These are phyloP conservation scores for Galbula dea DNA, from an alignment of 2,113 vertebrate genomes.

Conservation along the genomic window DNA sequence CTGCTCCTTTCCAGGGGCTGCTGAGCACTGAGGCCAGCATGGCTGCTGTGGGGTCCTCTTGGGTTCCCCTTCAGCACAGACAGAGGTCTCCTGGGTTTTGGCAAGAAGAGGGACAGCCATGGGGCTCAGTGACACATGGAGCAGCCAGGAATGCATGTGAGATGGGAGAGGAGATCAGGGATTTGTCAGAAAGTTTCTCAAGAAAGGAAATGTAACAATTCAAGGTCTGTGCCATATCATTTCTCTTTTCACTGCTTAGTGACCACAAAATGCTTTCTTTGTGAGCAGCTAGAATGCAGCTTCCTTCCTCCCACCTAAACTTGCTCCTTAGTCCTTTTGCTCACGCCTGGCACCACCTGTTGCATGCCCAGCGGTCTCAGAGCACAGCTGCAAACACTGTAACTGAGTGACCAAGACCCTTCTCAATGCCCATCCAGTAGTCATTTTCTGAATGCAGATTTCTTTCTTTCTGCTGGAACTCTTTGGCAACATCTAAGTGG, in stretches of 20 bases:
- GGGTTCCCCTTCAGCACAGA: background rate
- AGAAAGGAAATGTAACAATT: background rate
- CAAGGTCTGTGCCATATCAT: background rate
- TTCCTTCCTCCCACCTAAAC: background rate
- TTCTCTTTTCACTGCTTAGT: background rate
- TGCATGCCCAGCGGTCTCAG: background rate
- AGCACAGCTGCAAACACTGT: background rate
- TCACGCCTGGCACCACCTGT: accelerated
- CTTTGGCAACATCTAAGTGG: background rate
- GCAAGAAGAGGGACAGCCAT: accelerated
- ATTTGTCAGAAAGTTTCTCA: background rate
- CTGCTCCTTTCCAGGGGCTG: background rate
- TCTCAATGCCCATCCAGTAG: accelerated
- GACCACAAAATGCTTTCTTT: background rate
- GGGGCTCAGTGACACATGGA: background rate
- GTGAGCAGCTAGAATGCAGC: background rate
- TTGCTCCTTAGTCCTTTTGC: background rate
- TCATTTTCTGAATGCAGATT: background rate
- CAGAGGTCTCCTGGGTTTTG: background rate
- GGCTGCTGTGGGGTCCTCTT: background rate
- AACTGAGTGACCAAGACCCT: background rate
- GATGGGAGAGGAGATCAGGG: accelerated
- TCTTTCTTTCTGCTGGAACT: background rate
- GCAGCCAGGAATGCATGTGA: accelerated
- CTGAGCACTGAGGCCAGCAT: background rate